A percentile compares a stretch with the other conserved stretches of the same genome.
phyloP scores from a whole-genome alignment of 2,888 invertebrate species.

The Diarsia dahlii region DNA sequence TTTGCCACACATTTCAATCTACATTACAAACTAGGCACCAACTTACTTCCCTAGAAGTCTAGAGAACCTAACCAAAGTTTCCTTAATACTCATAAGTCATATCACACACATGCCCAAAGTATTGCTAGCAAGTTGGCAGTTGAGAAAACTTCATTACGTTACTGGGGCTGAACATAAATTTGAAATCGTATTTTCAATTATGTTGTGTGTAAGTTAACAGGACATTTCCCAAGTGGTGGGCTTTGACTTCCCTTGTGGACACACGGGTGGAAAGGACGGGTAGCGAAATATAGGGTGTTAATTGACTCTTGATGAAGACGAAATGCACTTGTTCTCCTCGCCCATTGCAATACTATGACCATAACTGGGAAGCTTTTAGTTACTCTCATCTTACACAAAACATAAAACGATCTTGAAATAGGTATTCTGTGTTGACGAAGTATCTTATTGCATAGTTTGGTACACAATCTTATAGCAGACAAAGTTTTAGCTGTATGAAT shows the following conservation, averaged over 20 bases:
- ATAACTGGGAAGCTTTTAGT: too few relatives aligned
- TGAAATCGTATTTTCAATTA: constrained; percentile 83
- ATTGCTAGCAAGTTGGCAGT: constrained; percentile 50
- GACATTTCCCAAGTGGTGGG: constrained; percentile 73
- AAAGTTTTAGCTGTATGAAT: too few relatives aligned
- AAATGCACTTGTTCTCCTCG: too few relatives aligned
- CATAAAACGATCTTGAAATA: too few relatives aligned
- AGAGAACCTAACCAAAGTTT: constrained; percentile 16
- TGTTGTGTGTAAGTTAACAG: constrained; percentile 73
- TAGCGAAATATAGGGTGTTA: constrained; percentile 2
- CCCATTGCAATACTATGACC: too few relatives aligned
- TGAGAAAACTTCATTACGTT: constrained; percentile 65
- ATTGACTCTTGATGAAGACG: too few relatives aligned
- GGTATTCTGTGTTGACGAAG: too few relatives aligned
- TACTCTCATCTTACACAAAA: too few relatives aligned
- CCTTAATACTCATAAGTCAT: constrained; percentile 26
- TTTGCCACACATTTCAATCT: background rate
- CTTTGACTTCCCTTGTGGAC: constrained; percentile 57
- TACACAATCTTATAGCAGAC: too few relatives aligned
- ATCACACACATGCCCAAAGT: constrained; percentile 22
- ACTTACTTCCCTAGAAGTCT: background rate
- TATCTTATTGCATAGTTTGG: too few relatives aligned
- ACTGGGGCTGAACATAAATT: constrained; percentile 75
- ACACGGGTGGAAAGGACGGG: constrained; percentile 35
- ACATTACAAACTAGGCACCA: constrained; percentile 12